A percentile compares a stretch with the other conserved stretches of the same genome.
These are phyloP conservation scores for Ornithorhynchus anatinus DNA, from an alignment of 2,113 vertebrate genomes.

Conservation along the genomic window DNA sequence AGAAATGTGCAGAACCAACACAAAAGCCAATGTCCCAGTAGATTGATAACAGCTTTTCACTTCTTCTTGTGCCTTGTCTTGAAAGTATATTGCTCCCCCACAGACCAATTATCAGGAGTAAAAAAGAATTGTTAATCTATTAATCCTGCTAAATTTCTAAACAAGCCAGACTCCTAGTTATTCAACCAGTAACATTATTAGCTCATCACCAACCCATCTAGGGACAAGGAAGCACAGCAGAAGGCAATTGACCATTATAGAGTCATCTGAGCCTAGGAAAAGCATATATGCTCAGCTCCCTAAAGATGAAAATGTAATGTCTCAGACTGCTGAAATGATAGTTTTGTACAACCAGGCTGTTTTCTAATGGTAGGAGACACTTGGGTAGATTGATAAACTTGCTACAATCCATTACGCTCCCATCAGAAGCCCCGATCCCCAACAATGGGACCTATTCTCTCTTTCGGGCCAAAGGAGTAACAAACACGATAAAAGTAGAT, in stretches of 20 bases:
- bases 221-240: background rate
- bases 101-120: background rate
- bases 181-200: background rate
- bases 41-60: background rate
- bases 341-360: background rate
- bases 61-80: background rate
- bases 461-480: slow-evolving; percentile 7
- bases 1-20: no score
- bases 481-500: background rate
- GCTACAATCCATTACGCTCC: slow-evolving; percentile 3
- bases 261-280: background rate
- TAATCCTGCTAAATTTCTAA: background rate
- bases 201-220: background rate
- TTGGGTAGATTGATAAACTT: background rate
- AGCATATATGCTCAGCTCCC: background rate
- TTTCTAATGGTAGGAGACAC: background rate
- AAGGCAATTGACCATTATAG: background rate
- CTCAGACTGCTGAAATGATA: background rate
- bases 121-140: slow-evolving; percentile 11
- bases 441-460: background rate
- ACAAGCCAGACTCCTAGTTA: slow-evolving; percentile 5
- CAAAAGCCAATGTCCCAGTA: no score
- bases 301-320: background rate
- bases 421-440: slow-evolving; percentile 24
- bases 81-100: background rate